phyloP scores from a whole-genome alignment of 2,888 invertebrate species.

The Tenthredo amoena region DNA sequence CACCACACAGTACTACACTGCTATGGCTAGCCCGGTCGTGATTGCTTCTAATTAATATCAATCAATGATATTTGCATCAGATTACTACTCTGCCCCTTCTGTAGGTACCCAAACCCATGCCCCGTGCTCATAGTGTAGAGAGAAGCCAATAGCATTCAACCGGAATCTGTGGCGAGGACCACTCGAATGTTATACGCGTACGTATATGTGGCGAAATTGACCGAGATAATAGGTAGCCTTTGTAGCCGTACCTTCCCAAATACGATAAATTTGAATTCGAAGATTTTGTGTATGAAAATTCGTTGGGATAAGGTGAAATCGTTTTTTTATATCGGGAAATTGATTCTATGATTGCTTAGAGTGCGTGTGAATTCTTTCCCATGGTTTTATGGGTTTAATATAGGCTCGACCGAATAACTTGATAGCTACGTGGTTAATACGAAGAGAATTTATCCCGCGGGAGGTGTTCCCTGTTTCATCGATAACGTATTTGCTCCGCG shows the following conservation, averaged over 20 bases:
- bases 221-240: constrained; percentile 60
- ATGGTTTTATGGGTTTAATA: not conserved
- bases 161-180: constrained; percentile 28
- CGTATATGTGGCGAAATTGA: constrained; percentile 58
- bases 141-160: constrained; percentile 38
- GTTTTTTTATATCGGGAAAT: not conserved
- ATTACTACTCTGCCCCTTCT: constrained; percentile 56
- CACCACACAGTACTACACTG: not conserved
- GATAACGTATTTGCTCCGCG: constrained; percentile 71
- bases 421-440: constrained; percentile 39
- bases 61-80: constrained; percentile 63
- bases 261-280: constrained; percentile 71
- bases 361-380: not conserved
- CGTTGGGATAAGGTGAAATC: not conserved
- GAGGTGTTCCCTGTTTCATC: constrained; percentile 69
- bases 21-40: constrained; percentile 31
- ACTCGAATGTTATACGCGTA: constrained; percentile 53
- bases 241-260: not conserved
- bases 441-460: constrained; percentile 76
- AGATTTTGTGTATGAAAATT: not conserved
- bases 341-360: not conserved
- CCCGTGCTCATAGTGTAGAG: not conserved
- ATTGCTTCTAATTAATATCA: constrained; percentile 64
- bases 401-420: constrained; percentile 14
- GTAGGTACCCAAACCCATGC: not conserved